phyloP scores from a whole-genome alignment of 2,113 vertebrate genomes.

The Laticauda colubrina region DNA sequence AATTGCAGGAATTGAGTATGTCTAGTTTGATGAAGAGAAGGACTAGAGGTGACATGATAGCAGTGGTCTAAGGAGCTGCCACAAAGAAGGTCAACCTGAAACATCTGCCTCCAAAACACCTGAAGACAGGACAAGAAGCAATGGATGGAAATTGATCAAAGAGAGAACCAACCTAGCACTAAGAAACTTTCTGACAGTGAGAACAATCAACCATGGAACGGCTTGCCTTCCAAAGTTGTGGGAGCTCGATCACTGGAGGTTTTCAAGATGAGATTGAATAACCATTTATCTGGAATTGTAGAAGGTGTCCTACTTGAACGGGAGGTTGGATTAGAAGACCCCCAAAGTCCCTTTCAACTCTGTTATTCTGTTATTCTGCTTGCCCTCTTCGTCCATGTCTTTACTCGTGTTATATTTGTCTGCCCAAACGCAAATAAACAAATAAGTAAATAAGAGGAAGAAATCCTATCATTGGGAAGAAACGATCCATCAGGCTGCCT shows the following conservation, averaged over 20 bases:
- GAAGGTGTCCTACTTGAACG: background rate
- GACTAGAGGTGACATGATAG: background rate
- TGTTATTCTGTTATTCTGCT: background rate
- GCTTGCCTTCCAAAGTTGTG: background rate
- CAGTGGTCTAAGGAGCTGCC: background rate
- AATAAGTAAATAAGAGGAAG: background rate
- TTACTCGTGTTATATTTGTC: background rate
- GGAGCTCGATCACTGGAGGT: background rate
- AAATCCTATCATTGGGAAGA: background rate
- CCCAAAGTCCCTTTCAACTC: background rate
- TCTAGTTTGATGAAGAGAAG: background rate
- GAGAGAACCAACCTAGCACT: too few species aligned
- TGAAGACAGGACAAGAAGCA: background rate
- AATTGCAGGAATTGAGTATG: background rate
- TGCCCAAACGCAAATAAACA: background rate
- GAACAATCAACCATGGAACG: background rate
- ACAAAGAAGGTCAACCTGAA: background rate
- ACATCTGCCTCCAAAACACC: background rate
- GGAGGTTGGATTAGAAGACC: background rate
- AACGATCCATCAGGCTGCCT: background rate
- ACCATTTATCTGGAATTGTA: background rate
- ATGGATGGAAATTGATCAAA: background rate
- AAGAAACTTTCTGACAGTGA: background rate
- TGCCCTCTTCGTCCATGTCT: background rate
- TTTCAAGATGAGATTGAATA: background rate